phyloP scores from a whole-genome alignment of 2,113 vertebrate genomes.

The Equus przewalskii region DNA sequence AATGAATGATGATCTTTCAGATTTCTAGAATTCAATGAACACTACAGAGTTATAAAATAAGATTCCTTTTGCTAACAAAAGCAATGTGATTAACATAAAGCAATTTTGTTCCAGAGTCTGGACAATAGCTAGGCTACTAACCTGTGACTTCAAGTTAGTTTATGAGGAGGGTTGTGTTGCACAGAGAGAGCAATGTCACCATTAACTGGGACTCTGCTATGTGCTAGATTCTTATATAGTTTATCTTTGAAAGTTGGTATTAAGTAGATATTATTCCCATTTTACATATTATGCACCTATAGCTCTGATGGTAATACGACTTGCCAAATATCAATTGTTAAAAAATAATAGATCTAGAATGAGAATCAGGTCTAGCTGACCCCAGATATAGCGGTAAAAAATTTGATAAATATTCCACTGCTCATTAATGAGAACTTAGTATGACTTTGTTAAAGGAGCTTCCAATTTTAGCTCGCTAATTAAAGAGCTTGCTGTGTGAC shows the following conservation, averaged over 20 bases:
- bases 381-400: background rate
- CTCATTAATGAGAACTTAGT: background rate
- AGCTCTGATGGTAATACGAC: background rate
- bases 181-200: rapidly evolving
- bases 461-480: background rate
- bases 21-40: background rate
- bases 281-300: background rate
- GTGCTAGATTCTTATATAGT: background rate
- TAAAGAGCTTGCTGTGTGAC: background rate
- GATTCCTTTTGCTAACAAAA: background rate
- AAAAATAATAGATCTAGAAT: background rate
- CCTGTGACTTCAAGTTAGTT: background rate
- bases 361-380: background rate
- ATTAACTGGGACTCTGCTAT: background rate
- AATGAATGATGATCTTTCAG: background rate
- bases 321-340: background rate
- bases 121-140: background rate
- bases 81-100: background rate
- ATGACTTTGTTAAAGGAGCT: background rate
- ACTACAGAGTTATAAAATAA: background rate
- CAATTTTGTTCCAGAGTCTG: background rate
- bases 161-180: rapidly evolving
- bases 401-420: background rate
- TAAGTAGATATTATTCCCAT: background rate
- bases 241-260: background rate